These are phyloP conservation scores for Odontocolon sp. DNA, from an alignment of 2,888 invertebrate species.

Conservation along the genomic window DNA sequence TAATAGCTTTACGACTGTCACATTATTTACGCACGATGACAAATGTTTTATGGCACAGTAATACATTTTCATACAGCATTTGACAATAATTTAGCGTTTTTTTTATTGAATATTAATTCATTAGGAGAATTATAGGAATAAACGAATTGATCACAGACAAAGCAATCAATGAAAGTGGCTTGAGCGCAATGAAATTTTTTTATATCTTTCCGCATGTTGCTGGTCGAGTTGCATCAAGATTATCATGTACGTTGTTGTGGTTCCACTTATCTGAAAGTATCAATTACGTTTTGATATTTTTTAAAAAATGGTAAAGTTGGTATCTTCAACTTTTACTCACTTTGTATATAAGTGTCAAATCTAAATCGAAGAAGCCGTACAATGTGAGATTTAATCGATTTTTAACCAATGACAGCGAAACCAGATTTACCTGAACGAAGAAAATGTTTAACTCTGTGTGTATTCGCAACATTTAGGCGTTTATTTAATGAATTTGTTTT, in stretches of 20 bases:
- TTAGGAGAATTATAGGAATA: too few relatives aligned
- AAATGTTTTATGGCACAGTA: neutral
- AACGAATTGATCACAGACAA: too few relatives aligned
- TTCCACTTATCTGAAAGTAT: constrained; percentile 18
- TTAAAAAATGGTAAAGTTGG: neutral
- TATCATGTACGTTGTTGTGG: constrained; percentile 20
- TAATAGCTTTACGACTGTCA: neutral
- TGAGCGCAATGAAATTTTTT: too few relatives aligned
- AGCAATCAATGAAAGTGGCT: too few relatives aligned
- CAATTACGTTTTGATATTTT: neutral
- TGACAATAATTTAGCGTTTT: too few relatives aligned
- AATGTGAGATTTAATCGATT: constrained; percentile 16
- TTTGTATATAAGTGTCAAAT: constrained; percentile 22
- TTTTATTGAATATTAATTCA: too few relatives aligned
- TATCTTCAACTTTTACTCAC: constrained; percentile 7
- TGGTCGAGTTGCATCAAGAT: too few relatives aligned
- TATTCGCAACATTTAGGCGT: neutral
- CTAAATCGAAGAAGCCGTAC: constrained; percentile 26
- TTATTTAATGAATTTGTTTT: neutral
- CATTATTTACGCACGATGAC: neutral
- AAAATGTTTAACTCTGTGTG: neutral
- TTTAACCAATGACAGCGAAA: constrained; percentile 32
- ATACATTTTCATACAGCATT: too few relatives aligned
- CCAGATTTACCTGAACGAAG: constrained; percentile 13
- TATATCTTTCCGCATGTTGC: too few relatives aligned